Percentiles rank a stretch among this genome's conserved stretches.
Evolutionary conservation across 2,888 invertebrate species (phyloP).

Genomic region (Xestia xanthographa): DNA sequence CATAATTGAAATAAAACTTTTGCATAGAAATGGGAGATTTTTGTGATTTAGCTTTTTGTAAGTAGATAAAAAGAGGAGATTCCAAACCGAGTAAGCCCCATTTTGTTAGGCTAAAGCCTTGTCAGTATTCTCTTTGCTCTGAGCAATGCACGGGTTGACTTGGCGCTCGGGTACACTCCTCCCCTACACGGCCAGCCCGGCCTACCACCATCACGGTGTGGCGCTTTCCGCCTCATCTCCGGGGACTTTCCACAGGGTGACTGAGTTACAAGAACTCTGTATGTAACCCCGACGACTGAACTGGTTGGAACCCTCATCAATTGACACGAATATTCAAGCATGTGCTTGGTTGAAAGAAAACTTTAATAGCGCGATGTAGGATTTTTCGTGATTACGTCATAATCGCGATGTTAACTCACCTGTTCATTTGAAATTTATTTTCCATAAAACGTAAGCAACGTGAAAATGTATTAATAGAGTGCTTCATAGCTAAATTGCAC

Average conservation of each 20-base stretch:
- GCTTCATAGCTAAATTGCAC: not conserved
- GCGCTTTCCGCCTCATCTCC: slow-evolving; percentile 89
- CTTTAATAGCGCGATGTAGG: slow-evolving; percentile 77
- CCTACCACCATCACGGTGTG: slow-evolving; percentile 81
- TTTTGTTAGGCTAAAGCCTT: slow-evolving; percentile 83
- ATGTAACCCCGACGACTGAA: slow-evolving; percentile 87
- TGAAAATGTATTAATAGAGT: accelerated
- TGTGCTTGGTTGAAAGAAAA: slow-evolving; percentile 65
- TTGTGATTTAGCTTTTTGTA: not conserved
- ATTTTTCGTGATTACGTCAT: slow-evolving; percentile 3
- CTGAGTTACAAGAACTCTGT: slow-evolving; percentile 81
- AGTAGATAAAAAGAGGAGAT: slow-evolving; percentile 65
- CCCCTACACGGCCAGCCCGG: slow-evolving; percentile 81
- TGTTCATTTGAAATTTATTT: accelerated
- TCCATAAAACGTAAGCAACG: accelerated
- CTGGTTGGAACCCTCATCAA: slow-evolving; percentile 81
- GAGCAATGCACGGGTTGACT: slow-evolving; percentile 84
- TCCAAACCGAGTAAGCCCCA: slow-evolving; percentile 90
- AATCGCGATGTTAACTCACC: accelerated
- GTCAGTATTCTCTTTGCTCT: slow-evolving; percentile 88
- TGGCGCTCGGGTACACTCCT: slow-evolving; percentile 79
- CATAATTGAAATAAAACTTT: not conserved
- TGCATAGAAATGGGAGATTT: not conserved
- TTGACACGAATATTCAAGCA: not conserved
- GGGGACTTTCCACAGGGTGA: slow-evolving; percentile 91